These are phyloP conservation scores for Calephelis nemesis DNA, from an alignment of 1,140 invertebrate genomes.

Conservation along the genomic window DNA sequence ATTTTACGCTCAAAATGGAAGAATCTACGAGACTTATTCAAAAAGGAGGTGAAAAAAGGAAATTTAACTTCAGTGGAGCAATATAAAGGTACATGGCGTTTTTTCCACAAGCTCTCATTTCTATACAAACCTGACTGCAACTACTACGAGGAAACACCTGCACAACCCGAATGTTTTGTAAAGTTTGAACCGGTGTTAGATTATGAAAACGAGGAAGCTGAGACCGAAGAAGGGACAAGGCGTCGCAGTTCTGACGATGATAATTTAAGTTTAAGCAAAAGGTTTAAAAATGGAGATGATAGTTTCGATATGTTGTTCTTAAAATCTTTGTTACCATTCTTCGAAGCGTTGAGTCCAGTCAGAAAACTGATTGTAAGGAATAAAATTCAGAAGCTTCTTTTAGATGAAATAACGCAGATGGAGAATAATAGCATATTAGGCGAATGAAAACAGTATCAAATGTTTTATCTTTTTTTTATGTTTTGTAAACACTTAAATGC, in stretches of 20 bases:
- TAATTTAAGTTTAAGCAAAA: background rate
- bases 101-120: constrained; percentile 44
- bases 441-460: background rate
- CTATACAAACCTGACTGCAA: constrained; percentile 21
- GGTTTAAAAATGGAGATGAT: constrained; percentile 27
- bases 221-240: background rate
- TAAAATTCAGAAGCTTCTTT: constrained; percentile 54
- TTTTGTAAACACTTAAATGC: too few species aligned
- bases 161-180: background rate
- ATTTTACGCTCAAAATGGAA: constrained; percentile 49
- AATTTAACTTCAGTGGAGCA: constrained; percentile 23
- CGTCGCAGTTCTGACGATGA: background rate
- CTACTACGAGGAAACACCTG: background rate
- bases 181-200: constrained; percentile 25
- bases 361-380: constrained; percentile 49
- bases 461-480: background rate
- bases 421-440: background rate
- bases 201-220: background rate
- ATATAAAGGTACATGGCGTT: constrained; percentile 45
- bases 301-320: constrained; percentile 57
- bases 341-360: constrained; percentile 43
- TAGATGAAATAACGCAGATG: constrained; percentile 39
- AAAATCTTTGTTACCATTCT: constrained; percentile 50
- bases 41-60: constrained; percentile 39
- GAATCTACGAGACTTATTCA: constrained; percentile 47